These are phyloP conservation scores for Pelecanus crispus DNA, from an alignment of 2,113 vertebrate genomes.

Conservation along the genomic window DNA sequence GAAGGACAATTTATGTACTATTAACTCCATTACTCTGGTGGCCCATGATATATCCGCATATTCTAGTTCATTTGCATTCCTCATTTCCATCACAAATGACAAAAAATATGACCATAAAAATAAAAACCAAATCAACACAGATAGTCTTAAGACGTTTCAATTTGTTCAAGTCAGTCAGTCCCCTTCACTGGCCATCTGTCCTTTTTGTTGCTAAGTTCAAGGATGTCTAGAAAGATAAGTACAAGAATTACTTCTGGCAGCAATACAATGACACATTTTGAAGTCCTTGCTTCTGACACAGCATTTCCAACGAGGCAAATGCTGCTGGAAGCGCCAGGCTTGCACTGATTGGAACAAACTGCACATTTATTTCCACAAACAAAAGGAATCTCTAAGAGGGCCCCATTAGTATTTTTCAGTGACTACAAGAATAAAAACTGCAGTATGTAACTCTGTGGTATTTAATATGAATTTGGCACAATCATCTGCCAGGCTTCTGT, in stretches of 20 bases:
- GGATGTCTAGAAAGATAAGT: background rate
- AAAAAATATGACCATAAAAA: background rate
- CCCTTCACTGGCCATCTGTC: constrained; percentile 32
- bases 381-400: background rate
- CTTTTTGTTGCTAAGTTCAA: background rate
- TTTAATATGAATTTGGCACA: background rate
- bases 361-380: background rate
- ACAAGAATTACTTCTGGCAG: constrained; percentile 30
- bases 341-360: background rate
- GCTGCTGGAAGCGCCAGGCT: background rate
- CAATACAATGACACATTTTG: background rate
- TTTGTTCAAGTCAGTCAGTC: constrained; percentile 11
- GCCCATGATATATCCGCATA: background rate
- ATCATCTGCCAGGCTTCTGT: background rate
- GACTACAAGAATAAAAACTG: background rate
- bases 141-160: background rate
- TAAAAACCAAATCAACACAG: background rate
- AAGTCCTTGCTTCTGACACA: background rate
- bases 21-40: constrained; percentile 14
- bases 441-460: background rate
- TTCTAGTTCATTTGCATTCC: background rate
- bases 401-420: background rate
- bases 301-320: background rate
- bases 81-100: background rate
- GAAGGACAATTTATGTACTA: background rate